phyloP scores from a whole-genome alignment of 2,888 invertebrate species.

The Ctenicera cuprea region DNA sequence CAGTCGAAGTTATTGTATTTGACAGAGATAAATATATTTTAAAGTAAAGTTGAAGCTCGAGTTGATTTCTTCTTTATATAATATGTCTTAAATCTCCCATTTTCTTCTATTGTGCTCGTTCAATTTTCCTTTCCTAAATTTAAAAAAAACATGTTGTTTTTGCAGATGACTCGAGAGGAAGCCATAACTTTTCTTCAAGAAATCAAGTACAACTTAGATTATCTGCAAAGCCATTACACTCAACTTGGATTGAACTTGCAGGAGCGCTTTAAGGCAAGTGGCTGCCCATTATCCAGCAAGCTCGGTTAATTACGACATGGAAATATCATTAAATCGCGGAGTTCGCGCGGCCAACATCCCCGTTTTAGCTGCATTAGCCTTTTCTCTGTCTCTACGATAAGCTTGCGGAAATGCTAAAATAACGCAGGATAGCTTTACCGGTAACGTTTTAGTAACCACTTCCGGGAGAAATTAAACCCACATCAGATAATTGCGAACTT shows the following conservation, averaged over 20 bases:
- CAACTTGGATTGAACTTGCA: slow-evolving; percentile 71
- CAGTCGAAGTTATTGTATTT: slow-evolving; percentile 27
- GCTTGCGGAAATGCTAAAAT: slow-evolving; percentile 27
- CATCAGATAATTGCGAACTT: slow-evolving; percentile 8
- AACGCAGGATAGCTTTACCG: slow-evolving; percentile 24
- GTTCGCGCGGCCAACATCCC: slow-evolving; percentile 19
- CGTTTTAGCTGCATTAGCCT: slow-evolving; percentile 32
- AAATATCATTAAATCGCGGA: slow-evolving; percentile 33
- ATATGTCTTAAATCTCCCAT: no score
- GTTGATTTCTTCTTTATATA: background rate
- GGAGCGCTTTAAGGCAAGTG: slow-evolving; percentile 63
- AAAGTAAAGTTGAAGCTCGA: background rate
- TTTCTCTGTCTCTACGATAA: slow-evolving; percentile 28
- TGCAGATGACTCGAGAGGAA: slow-evolving; percentile 83
- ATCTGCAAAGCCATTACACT: slow-evolving; percentile 79
- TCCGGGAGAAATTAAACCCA: slow-evolving; percentile 22
- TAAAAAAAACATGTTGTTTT: background rate
- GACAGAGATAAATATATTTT: slow-evolving; percentile 28
- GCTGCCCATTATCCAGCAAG: slow-evolving; percentile 25
- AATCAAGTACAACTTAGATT: slow-evolving; percentile 84
- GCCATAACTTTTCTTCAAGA: slow-evolving; percentile 85
- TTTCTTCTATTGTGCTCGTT: no score
- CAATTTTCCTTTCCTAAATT: no score
- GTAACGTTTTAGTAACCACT: slow-evolving; percentile 23
- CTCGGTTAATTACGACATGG: slow-evolving; percentile 30